A percentile compares a stretch with the other conserved stretches of the same genome.
Conservation (phyloP, 1,140 invertebrate genomes). For the Nixonia krombeini region DNA sequence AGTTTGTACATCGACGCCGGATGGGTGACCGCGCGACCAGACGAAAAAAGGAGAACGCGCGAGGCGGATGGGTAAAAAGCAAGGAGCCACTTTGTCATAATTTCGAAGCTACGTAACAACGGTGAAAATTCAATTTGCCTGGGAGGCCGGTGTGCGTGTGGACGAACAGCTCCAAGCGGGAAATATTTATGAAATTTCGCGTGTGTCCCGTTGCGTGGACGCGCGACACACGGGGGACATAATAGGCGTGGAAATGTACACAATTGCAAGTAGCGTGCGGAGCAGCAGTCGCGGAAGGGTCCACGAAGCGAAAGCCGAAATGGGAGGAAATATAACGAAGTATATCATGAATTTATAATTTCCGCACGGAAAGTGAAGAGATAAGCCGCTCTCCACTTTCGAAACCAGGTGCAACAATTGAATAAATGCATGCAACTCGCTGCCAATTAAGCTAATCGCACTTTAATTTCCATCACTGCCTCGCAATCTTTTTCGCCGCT, state of each 20-base stretch:
- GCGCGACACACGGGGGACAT: neutral
- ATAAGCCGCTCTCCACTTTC: neutral
- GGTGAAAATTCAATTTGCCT: conserved; percentile 21
- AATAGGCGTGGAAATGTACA: conserved; percentile 9
- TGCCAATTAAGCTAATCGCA: too few species aligned
- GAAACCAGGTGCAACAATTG: too few species aligned
- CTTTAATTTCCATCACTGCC: too few species aligned
- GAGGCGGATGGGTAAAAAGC: too few species aligned
- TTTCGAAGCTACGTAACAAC: too few species aligned
- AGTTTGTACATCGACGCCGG: too few species aligned
- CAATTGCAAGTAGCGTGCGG: neutral
- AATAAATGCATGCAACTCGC: too few species aligned
- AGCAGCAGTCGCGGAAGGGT: neutral
- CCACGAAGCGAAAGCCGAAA: neutral
- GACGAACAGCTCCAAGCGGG: neutral
- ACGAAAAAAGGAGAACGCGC: too few species aligned
- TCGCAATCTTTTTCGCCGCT: too few species aligned
- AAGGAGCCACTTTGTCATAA: too few species aligned
- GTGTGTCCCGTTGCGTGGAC: conserved; percentile 8
- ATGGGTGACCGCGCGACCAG: too few species aligned
- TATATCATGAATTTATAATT: conserved; percentile 10
- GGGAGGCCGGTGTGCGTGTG: neutral
- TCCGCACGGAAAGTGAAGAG: neutral
- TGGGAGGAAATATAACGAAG: conserved; percentile 11
- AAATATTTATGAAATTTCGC: conserved; percentile 22